Evolutionary conservation across 2,113 vertebrate species (phyloP).

Genomic region (Vimba vimba): DNA sequence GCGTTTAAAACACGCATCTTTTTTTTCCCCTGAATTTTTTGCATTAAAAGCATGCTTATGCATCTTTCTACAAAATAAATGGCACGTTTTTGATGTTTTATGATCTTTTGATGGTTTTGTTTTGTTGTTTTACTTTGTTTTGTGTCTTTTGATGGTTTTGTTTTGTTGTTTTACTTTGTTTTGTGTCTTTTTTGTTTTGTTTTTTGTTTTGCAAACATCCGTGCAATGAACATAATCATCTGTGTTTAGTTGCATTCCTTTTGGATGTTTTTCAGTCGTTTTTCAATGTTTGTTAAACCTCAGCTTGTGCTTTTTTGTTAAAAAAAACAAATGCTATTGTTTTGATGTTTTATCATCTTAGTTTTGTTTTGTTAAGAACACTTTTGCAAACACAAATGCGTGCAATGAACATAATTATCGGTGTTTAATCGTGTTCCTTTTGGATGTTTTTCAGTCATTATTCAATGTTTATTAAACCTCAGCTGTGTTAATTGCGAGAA

Average conservation of each 20-base stretch:
- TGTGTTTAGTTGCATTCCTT: neutral
- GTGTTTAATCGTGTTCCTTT: neutral
- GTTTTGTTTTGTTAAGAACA: neutral
- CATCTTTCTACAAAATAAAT: neutral
- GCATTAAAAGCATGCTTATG: neutral
- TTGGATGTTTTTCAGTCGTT: neutral
- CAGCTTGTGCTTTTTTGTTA: neutral
- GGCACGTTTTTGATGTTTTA: neutral
- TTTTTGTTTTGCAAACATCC: neutral
- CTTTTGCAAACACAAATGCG: neutral
- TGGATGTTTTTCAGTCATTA: neutral
- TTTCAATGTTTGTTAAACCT: neutral
- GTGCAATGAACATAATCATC: neutral
- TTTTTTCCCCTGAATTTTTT: neutral
- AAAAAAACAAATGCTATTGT: neutral
- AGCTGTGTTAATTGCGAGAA: neutral
- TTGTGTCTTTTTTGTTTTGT: neutral
- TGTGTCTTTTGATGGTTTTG: no score
- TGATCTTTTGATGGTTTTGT: neutral
- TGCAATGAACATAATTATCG: neutral
- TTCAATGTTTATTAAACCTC: neutral
- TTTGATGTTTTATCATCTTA: neutral
- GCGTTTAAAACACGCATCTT: neutral
- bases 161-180: no score
- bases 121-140: neutral